These are phyloP conservation scores for Orchesellides sinensis DNA, from an alignment of 2,888 invertebrate genomes.

Conservation along the genomic window DNA sequence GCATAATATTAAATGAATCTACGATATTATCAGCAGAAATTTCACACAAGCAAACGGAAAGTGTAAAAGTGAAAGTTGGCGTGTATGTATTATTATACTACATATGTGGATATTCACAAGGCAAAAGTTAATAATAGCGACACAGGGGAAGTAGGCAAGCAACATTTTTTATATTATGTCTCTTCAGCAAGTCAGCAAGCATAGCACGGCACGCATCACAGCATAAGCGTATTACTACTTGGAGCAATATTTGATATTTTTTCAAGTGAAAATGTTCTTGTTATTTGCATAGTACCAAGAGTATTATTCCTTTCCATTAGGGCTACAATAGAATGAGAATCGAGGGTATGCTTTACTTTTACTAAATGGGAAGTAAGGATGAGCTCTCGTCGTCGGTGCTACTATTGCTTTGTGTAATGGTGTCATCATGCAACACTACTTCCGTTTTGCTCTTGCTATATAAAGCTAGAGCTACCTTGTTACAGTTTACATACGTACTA, in stretches of 20 bases:
- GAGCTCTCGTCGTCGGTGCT: neutral
- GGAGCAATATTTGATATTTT: constrained; percentile 35
- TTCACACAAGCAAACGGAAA: constrained; percentile 6
- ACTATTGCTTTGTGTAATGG: neutral
- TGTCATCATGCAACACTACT: neutral
- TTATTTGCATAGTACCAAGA: constrained; percentile 42
- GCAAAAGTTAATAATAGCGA: neutral
- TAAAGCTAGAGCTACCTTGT: neutral
- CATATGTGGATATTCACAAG: neutral
- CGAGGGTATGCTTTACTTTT: neutral
- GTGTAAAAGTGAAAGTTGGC: neutral
- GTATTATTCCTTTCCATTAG: constrained; percentile 49
- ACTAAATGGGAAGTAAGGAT: neutral
- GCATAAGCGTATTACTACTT: too few species aligned
- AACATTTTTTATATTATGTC: neutral
- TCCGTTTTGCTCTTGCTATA: neutral
- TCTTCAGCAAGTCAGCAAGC: neutral
- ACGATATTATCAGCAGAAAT: constrained; percentile 7
- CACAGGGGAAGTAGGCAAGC: constrained; percentile 3
- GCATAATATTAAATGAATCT: neutral
- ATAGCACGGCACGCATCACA: neutral
- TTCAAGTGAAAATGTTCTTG: constrained; percentile 41
- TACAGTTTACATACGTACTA: neutral
- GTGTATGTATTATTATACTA: neutral
- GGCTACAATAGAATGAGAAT: constrained; percentile 1